Percentiles rank a stretch among this genome's conserved stretches.
These are phyloP conservation scores for Diorhabda carinulata DNA, from an alignment of 1,140 invertebrate species.

Conservation along the genomic window DNA sequence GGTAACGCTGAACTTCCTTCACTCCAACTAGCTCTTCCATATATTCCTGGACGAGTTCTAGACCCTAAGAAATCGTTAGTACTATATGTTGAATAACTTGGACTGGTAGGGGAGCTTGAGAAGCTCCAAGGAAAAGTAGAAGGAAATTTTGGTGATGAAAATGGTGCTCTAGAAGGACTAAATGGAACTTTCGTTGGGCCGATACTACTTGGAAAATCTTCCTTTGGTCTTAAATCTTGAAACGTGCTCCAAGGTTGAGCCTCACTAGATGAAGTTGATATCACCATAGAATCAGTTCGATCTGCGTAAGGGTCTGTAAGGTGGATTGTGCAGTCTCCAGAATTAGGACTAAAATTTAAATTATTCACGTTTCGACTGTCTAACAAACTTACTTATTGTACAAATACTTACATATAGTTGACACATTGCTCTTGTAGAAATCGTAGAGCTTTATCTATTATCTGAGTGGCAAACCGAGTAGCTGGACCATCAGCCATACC, in stretches of 20 bases:
- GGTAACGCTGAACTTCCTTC: conserved; percentile 17
- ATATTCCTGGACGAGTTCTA: conserved; percentile 47
- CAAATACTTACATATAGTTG: conserved; percentile 55
- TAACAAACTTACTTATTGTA: background rate
- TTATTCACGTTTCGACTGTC: background rate
- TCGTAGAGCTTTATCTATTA: conserved; percentile 57
- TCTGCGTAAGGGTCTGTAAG: conserved; percentile 33
- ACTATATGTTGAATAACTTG: background rate
- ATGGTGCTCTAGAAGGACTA: conserved; percentile 24
- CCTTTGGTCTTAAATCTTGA: conserved; percentile 25
- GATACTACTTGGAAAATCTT: conserved; percentile 26
- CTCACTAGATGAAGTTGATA: conserved; percentile 42
- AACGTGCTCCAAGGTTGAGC: conserved; percentile 43
- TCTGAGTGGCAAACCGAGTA: conserved; percentile 52
- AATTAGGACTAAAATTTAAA: conserved; percentile 48
- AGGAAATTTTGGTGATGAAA: conserved; percentile 26
- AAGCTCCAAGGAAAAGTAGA: conserved; percentile 33
- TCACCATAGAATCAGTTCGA: conserved; percentile 26
- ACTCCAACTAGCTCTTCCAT: conserved; percentile 47
- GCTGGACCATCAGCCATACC: conserved; percentile 50
- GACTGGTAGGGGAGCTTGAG: conserved; percentile 22
- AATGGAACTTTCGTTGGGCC: conserved; percentile 1
- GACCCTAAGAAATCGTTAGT: conserved; percentile 33
- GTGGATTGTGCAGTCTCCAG: conserved; percentile 47
- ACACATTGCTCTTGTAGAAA: conserved; percentile 58